Evolutionary conservation across 1,140 invertebrate genomes (phyloP), one percentile per base, ranked within the genome.

Genomic region (Apis mellifera): DNA sequence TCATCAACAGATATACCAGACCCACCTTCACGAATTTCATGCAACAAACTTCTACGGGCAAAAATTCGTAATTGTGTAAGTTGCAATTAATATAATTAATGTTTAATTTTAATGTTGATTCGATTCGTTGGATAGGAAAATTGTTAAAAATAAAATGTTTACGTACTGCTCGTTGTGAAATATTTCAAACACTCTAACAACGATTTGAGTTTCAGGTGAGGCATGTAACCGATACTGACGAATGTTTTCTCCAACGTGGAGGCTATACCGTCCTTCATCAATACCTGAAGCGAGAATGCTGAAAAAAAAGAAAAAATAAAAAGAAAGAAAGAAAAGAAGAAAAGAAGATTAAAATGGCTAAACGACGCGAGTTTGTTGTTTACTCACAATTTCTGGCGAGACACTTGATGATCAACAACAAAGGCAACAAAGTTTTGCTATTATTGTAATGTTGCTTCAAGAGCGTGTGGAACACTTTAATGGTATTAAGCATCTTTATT

Each of bases 131-230:
- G 21, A 52, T 19, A 2, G 32, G 32, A 0, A n/a, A 42, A 42
- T 42, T 42, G 32, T 42, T 7, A 7, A 42, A 42, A 71, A 86
- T 73, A 60, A 32, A 32, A 3, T n/a, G 62, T 13, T 80, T 86
- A 93, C 95, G 92, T 93, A 95, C 96, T 96, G 91, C 95, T 95
- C 92, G 95, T 95, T 78, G 95, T 96, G 73, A 96, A 95, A 90
- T 96, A 95, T 89, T 95, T 95, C 62, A 96, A 94, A 73, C 95
- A 95, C 86, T 96, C 96, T 59, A 96, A 91, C 78, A 96, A 94
- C 13, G 96, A 93, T 82, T 95, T 95, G 17, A 96, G 92, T 90
- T 96, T 95, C 64, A 95, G 93, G 50, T 95, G 95, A 50, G 96
- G 96, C 52, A 95, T 95, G 87, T 95, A 96, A 62, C 96, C 95